Evolutionary conservation across 2,888 invertebrate species (phyloP).

Genomic region (Acanthosoma haemorrhoidale): DNA sequence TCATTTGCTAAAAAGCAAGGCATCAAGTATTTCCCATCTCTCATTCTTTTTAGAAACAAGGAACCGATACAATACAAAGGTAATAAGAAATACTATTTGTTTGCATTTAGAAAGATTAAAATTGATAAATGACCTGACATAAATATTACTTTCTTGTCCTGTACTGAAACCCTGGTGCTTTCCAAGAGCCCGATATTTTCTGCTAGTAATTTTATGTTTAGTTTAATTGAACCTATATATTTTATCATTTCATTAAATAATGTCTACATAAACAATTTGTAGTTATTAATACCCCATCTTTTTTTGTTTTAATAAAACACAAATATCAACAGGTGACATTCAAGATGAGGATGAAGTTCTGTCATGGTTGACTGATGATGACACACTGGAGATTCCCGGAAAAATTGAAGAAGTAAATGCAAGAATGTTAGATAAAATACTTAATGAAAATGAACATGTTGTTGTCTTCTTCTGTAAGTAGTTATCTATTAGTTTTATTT

Average conservation of each 20-base stretch:
- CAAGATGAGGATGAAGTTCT: slow-evolving; percentile 87
- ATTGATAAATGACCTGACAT: background rate
- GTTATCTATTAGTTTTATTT: background rate
- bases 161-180: background rate
- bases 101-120: too few species aligned
- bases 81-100: slow-evolving; percentile 40
- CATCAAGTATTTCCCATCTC: slow-evolving; percentile 75
- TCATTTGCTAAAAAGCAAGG: slow-evolving; percentile 75
- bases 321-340: slow-evolving; percentile 63
- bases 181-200: background rate
- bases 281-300: too few species aligned
- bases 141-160: background rate
- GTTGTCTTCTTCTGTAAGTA: slow-evolving; percentile 89
- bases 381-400: slow-evolving; percentile 84
- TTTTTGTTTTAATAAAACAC: too few species aligned
- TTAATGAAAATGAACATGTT: slow-evolving; percentile 79
- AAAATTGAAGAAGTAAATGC: slow-evolving; percentile 88
- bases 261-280: too few species aligned
- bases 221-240: too few species aligned
- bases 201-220: background rate
- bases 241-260: too few species aligned
- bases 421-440: slow-evolving; percentile 83
- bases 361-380: slow-evolving; percentile 85
- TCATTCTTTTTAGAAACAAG: slow-evolving; percentile 87
- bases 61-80: slow-evolving; percentile 77